Conservation (phyloP, 2,113 vertebrate genomes). For the Neolamprologus kungweensis region DNA sequence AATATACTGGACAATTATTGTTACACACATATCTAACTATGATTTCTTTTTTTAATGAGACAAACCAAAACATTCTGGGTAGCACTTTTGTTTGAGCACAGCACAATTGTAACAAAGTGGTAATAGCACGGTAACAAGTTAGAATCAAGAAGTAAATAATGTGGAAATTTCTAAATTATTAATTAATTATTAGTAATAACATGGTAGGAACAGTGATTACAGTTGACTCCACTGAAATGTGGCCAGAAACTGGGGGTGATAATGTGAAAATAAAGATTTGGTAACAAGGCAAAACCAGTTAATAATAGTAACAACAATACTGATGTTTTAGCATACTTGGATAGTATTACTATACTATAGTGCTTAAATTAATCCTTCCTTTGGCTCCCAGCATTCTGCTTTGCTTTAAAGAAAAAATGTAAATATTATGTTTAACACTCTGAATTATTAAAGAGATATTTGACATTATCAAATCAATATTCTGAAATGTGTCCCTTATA, state of each 20-base stretch:
- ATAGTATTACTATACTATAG: background rate
- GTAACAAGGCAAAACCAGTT: background rate
- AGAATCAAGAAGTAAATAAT: background rate
- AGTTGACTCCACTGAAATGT: background rate
- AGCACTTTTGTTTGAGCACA: background rate
- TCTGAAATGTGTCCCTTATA: background rate
- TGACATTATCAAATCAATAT: background rate
- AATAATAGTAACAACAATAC: background rate
- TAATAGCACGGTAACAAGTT: background rate
- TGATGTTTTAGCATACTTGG: background rate
- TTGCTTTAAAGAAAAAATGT: rapidly evolving
- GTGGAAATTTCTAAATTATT: background rate
- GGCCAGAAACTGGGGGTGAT: background rate
- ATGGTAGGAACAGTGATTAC: background rate
- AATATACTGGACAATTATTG: background rate
- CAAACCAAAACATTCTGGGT: background rate
- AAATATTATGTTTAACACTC: background rate
- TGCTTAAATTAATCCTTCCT: background rate
- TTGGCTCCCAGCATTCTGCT: background rate
- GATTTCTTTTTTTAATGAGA: background rate
- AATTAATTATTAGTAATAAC: background rate
- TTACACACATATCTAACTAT: background rate
- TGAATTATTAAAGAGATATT: background rate
- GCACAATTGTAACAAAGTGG: background rate
- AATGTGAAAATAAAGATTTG: background rate